Evolutionary conservation across 2,113 vertebrate genomes (phyloP), one percentile per base, ranked within the genome.

Genomic region (Myxocyprinus asiaticus): DNA sequence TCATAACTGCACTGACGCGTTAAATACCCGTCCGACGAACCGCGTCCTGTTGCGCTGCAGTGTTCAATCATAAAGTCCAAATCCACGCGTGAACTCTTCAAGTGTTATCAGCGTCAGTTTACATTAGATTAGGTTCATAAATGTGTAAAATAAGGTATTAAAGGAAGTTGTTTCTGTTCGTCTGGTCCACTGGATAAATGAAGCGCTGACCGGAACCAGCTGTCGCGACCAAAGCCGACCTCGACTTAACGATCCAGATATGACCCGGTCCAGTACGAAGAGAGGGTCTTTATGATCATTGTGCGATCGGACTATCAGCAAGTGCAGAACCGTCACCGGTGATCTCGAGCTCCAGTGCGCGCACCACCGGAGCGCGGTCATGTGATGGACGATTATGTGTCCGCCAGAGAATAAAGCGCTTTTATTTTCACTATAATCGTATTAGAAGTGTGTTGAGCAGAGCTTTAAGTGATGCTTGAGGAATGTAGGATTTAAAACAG

Each of bases 341-440:
- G 56, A 47, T 59, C 51, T 70, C 51, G 68, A 42, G 68, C 51
- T 6, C 50, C 7, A 51, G 0, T 42, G 22, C 14, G 53, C 68
- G 68, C 68, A 22, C 51, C 10, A n/a, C 68, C 51, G 9, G 67
- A 15, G 55, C 55, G 55, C 55, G 55, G 55, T 58, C 55, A 58
- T 58, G 55, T 58, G 55, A 33, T 33, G 22, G 22, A 33, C 55
- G 55, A n/a, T 58, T n/a, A 58, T 58, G 55, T 58, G 55, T 15
- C 22, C 67, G 48, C 22, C 11, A 48, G 17, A 9, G 9, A 50
- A 6, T 1, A 4, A 10, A 42, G 50, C 50, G 67, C 22, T 4
- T 14, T 71, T 53, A 45, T 44, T 53, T 56, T 15, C 9, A 43
- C 50, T 42, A 5, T 53, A 53, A 68, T 42, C 17, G 47, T 42